These are phyloP conservation scores for Epirrhoe tristata DNA, from an alignment of 2,888 invertebrate species.

Conservation along the genomic window DNA sequence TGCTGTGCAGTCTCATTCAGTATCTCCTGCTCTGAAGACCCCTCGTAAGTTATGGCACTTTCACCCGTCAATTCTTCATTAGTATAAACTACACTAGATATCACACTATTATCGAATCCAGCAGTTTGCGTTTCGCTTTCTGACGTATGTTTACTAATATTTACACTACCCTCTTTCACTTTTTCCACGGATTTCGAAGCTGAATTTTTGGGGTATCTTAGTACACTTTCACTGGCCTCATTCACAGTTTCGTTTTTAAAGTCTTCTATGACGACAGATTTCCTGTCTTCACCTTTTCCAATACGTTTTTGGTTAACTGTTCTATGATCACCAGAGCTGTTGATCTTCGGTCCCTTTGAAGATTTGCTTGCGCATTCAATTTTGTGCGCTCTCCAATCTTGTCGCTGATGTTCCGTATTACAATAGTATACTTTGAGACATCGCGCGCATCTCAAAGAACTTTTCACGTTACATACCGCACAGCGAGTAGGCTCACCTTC, in stretches of 20 bases:
- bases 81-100: slow-evolving; percentile 79
- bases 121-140: slow-evolving; percentile 56
- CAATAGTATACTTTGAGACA: slow-evolving; percentile 92
- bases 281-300: slow-evolving; percentile 57
- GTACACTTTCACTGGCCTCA: slow-evolving; percentile 55
- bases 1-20: slow-evolving; percentile 86
- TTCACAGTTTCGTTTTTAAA: slow-evolving; percentile 46
- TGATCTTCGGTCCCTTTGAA: slow-evolving; percentile 64
- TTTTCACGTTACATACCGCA: slow-evolving; percentile 87
- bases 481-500: slow-evolving; percentile 80
- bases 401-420: slow-evolving; percentile 91
- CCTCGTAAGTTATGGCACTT: slow-evolving; percentile 87
- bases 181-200: slow-evolving; percentile 63
- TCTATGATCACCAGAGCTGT: slow-evolving; percentile 59
- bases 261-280: slow-evolving; percentile 44
- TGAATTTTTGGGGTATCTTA: slow-evolving; percentile 62
- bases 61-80: slow-evolving; percentile 67
- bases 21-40: slow-evolving; percentile 89
- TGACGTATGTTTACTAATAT: slow-evolving; percentile 62
- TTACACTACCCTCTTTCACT: slow-evolving; percentile 63
- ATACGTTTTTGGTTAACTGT: slow-evolving; percentile 56
- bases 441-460: slow-evolving; percentile 89
- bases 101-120: slow-evolving; percentile 68
- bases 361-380: slow-evolving; percentile 82
- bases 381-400: slow-evolving; percentile 92